Evolutionary conservation across 2,888 invertebrate genomes (phyloP).

Genomic region (Xestia rhomboidea): DNA sequence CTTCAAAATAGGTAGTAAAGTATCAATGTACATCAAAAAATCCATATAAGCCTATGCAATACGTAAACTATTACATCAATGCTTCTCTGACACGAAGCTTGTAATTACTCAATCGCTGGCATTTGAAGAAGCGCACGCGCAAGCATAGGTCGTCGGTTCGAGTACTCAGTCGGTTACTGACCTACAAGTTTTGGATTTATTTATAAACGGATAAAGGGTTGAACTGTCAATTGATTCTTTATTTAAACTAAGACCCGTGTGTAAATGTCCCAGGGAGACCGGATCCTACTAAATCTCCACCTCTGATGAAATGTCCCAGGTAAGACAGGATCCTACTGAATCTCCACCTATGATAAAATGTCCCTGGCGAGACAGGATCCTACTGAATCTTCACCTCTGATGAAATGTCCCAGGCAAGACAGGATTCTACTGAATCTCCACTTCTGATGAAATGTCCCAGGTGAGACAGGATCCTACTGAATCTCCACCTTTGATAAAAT

Average conservation of each 20-base stretch:
- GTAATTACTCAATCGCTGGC: conserved; percentile 84
- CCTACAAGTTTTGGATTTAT: conserved; percentile 69
- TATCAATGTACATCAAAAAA: conserved; percentile 14
- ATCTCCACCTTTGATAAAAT: too few species aligned
- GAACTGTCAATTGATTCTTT: conserved; percentile 12
- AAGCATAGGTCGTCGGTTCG: conserved; percentile 77
- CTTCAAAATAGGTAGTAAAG: not conserved
- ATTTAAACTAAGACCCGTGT: conserved; percentile 15
- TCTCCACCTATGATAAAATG: too few species aligned
- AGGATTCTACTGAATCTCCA: too few species aligned
- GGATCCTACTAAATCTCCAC: too few species aligned
- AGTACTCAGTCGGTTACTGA: conserved; percentile 75
- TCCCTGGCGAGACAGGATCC: too few species aligned
- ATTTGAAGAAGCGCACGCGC: conserved; percentile 79
- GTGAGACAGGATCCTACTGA: too few species aligned
- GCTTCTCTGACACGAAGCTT: conserved; percentile 57
- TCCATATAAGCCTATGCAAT: conserved; percentile 17
- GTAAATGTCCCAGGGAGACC: too few species aligned
- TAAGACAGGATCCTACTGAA: too few species aligned
- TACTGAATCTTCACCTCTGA: too few species aligned
- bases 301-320: too few species aligned
- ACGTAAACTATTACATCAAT: conserved; percentile 68
- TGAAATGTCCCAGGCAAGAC: too few species aligned
- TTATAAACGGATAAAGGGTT: conserved; percentile 59
- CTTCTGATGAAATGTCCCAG: too few species aligned